Percentiles rank a stretch among this genome's conserved stretches.
These are phyloP conservation scores for Thereva nobilitata DNA, from an alignment of 2,888 invertebrate species.

Conservation along the genomic window DNA sequence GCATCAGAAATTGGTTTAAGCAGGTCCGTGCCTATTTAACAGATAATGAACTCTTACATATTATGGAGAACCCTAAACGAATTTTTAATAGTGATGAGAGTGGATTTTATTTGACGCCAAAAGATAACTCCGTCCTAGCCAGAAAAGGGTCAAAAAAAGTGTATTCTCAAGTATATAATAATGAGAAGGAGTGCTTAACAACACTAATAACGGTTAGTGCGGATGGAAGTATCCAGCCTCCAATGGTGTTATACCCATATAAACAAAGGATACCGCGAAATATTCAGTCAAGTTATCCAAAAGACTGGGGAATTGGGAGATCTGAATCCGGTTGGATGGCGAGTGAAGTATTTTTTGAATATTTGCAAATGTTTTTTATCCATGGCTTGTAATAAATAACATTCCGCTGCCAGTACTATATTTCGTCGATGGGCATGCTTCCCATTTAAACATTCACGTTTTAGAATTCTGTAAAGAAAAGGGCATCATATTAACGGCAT, in stretches of 20 bases:
- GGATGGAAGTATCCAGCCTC: neutral
- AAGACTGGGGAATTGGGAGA: constrained; percentile 52
- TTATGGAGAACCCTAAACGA: too few relatives aligned
- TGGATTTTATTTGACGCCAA: too few relatives aligned
- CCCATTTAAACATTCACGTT: constrained; percentile 51
- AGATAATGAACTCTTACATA: too few relatives aligned
- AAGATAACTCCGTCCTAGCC: too few relatives aligned
- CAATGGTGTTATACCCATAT: constrained; percentile 8
- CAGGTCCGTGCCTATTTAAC: too few relatives aligned
- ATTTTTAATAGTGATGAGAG: too few relatives aligned
- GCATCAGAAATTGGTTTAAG: too few relatives aligned
- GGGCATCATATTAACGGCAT: constrained; percentile 50
- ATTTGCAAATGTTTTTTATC: constrained; percentile 52
- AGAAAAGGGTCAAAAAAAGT: too few relatives aligned
- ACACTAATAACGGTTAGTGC: constrained; percentile 13
- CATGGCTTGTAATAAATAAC: constrained; percentile 50
- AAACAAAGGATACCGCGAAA: neutral
- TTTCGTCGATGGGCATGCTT: constrained; percentile 54
- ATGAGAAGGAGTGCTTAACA: constrained; percentile 11
- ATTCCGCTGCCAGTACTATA: constrained; percentile 51
- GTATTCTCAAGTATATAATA: neutral
- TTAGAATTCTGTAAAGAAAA: constrained; percentile 53
- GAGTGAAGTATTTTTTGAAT: constrained; percentile 53
- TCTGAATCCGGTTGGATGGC: constrained; percentile 58
- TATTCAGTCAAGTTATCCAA: too few relatives aligned